Percentiles rank a stretch among this genome's conserved stretches.
Evolutionary conservation across 1,140 invertebrate genomes (phyloP).

Genomic region (Drosophila bifasciata): DNA sequence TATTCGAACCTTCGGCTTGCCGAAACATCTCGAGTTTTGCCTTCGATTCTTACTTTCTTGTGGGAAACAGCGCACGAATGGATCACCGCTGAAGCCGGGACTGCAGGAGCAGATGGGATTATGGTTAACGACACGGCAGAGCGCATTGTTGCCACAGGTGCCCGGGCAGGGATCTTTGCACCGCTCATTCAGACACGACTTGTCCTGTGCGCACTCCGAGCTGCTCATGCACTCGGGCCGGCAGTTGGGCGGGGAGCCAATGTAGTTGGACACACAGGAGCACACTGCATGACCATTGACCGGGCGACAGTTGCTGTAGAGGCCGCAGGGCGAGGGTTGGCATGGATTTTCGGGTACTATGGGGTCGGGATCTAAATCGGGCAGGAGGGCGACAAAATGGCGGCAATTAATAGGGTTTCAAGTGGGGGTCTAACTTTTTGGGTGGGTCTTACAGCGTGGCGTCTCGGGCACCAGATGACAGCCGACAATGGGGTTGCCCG

Average conservation of each 20-base stretch:
- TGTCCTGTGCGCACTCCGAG: slow-evolving; percentile 89
- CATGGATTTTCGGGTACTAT: slow-evolving; percentile 86
- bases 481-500: slow-evolving; percentile 90
- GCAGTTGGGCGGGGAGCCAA: slow-evolving; percentile 89
- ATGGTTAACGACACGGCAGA: slow-evolving; percentile 90
- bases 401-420: slow-evolving; percentile 67
- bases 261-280: slow-evolving; percentile 88
- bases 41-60: slow-evolving; percentile 86
- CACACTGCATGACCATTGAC: slow-evolving; percentile 89
- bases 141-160: slow-evolving; percentile 90
- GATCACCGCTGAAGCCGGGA: slow-evolving; percentile 89
- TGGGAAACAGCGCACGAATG: slow-evolving; percentile 88
- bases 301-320: slow-evolving; percentile 89
- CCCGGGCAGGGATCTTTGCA: slow-evolving; percentile 91
- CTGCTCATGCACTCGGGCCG: slow-evolving; percentile 91
- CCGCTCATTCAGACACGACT: slow-evolving; percentile 89
- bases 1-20: slow-evolving; percentile 34
- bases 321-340: slow-evolving; percentile 88
- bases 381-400: slow-evolving; percentile 8
- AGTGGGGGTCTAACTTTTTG: slow-evolving; percentile 55
- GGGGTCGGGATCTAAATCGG: slow-evolving; percentile 71
- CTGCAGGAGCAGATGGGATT: slow-evolving; percentile 91
- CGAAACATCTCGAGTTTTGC: slow-evolving; percentile 11
- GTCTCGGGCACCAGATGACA: slow-evolving; percentile 84
- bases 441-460: slow-evolving; percentile 59